phyloP scores from a whole-genome alignment of 2,113 vertebrate genomes.

The Ivindomyrus marchei region DNA sequence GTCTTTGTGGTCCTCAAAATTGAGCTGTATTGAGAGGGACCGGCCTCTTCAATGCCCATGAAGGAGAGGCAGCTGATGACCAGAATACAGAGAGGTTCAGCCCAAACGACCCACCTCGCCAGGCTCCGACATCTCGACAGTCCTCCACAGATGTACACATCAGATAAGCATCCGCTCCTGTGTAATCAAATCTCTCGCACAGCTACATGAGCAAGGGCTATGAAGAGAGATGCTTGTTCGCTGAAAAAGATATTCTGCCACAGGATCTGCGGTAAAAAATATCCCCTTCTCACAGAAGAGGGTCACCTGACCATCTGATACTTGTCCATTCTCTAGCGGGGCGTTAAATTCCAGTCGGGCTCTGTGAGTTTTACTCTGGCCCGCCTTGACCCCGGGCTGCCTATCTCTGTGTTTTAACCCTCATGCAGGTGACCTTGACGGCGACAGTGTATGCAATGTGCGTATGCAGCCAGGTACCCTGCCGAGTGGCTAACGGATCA shows the following conservation, averaged over 20 bases:
- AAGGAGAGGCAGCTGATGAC: neutral
- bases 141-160: neutral
- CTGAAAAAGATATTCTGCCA: neutral
- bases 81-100: neutral
- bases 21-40: neutral
- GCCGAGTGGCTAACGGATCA: neutral
- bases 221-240: neutral
- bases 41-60: neutral
- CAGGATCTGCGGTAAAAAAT: neutral
- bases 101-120: neutral
- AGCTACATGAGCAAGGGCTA: neutral
- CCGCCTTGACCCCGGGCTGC: neutral
- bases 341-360: neutral
- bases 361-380: neutral
- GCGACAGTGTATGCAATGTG: neutral
- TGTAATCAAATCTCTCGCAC: neutral
- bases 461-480: neutral
- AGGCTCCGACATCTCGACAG: neutral
- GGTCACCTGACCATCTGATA: neutral
- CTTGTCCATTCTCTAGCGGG: neutral
- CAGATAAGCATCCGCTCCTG: neutral
- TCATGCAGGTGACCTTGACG: neutral
- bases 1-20: neutral
- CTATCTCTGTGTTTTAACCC: neutral
- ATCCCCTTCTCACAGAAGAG: neutral